Evolutionary conservation across 2,888 invertebrate genomes (phyloP).

Genomic region (Trilocha varians): DNA sequence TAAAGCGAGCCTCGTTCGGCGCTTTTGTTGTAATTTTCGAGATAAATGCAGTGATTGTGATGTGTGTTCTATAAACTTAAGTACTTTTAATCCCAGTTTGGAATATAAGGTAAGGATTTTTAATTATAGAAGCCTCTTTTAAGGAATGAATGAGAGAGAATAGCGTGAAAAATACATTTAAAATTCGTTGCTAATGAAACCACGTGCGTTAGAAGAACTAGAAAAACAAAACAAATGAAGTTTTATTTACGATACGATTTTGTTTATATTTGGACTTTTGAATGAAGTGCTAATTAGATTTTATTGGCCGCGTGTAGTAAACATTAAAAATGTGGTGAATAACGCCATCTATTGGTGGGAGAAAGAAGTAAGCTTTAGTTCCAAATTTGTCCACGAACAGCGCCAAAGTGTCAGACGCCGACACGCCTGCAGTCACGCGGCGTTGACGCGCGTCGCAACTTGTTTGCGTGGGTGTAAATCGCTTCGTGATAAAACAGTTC

Average conservation of each 20-base stretch:
- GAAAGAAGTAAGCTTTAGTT: slow-evolving; percentile 25
- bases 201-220: no score
- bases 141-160: no score
- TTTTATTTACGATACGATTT: no score
- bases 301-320: slow-evolving; percentile 2
- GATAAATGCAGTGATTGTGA: slow-evolving; percentile 10
- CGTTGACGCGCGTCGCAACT: slow-evolving; percentile 67
- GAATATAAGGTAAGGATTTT: slow-evolving; percentile 19
- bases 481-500: slow-evolving; percentile 55
- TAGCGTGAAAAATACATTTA: no score
- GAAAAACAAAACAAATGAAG: no score
- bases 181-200: no score
- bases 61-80: slow-evolving; percentile 1
- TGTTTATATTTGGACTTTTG: neutral
- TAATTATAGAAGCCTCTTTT: no score
- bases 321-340: slow-evolving; percentile 5
- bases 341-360: slow-evolving; percentile 43
- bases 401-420: slow-evolving; percentile 63
- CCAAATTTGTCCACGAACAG: slow-evolving; percentile 26
- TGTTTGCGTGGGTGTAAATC: slow-evolving; percentile 65
- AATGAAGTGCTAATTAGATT: neutral
- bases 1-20: slow-evolving; percentile 18
- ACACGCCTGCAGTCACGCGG: slow-evolving; percentile 70
- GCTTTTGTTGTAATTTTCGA: slow-evolving; percentile 16
- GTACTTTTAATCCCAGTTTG: slow-evolving; percentile 7